Percentiles rank a stretch among this genome's conserved stretches.
phyloP scores from a whole-genome alignment of 2,888 invertebrate species.

The Antheraea yamamai region DNA sequence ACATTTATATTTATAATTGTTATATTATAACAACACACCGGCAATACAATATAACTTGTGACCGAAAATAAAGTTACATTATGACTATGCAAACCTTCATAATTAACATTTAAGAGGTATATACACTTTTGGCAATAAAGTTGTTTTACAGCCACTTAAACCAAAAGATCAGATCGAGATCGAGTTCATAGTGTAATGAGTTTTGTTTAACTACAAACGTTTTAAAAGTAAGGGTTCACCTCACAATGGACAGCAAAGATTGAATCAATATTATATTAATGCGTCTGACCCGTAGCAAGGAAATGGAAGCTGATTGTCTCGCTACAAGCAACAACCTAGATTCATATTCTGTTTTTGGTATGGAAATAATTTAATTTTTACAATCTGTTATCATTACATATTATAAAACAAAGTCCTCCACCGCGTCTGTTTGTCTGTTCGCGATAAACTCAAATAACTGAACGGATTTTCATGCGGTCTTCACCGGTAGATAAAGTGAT shows the following conservation, averaged over 20 bases:
- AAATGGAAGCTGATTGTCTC: conserved; percentile 37
- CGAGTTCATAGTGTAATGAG: not conserved
- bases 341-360: conserved; percentile 46
- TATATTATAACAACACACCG: too few relatives aligned
- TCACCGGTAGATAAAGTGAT: too few relatives aligned
- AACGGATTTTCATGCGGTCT: too few relatives aligned
- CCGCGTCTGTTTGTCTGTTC: too few relatives aligned
- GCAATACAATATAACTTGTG: too few relatives aligned
- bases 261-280: conserved; percentile 30
- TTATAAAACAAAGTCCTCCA: too few relatives aligned
- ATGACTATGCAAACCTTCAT: not conserved
- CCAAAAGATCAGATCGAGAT: not conserved
- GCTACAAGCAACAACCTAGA: conserved; percentile 39
- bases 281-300: conserved; percentile 28
- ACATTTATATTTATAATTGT: too few relatives aligned
- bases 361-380: too few relatives aligned
- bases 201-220: not conserved
- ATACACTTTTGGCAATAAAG: not conserved
- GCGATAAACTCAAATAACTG: too few relatives aligned
- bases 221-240: not conserved
- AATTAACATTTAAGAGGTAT: not conserved
- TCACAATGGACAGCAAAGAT: conserved; percentile 16
- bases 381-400: too few relatives aligned
- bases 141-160: not conserved
- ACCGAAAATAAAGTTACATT: not conserved